Base-by-base conservation (phyloP, 2,888 invertebrate species). In the Conops quadrifasciatus region DNA sequence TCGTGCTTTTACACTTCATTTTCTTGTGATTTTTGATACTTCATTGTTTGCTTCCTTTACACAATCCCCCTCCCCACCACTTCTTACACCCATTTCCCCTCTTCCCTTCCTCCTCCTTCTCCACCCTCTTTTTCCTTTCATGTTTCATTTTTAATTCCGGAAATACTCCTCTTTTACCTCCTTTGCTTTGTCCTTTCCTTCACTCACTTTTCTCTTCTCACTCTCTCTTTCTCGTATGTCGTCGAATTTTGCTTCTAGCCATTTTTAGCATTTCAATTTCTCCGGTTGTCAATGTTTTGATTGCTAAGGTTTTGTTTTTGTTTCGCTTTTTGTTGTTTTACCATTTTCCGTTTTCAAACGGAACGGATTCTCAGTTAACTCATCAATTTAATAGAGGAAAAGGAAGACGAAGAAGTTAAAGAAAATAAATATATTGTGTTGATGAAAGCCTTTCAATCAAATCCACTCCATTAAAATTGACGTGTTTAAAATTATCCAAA, bases 361-460 rank as follows among this genome's bases (percentile, higher is more conserved):
- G n/a, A n/a, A 4, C n/a, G 49, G 49, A 49, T 49, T 49, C n/a
- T 49, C 49, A 49, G n/a, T 49, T 49, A 49, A 49, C 49, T n/a
- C 49, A 16, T 49, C 49, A 1, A 19, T 2, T 49, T 16, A 15
- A 43, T 43, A 5, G 45, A 43, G 45, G 45, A 43, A 43, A 43
- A 43, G 13, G 45, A 43, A 43, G 49, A 49, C n/a, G 3, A 49
- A 49, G 49, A 16, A 49, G n/a, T 49, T 49, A 11, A 49, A 49
- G 16, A 4, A 49, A 49, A 49, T 49, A 49, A 49, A 49, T 49
- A 49, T 49, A 19, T n/a, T n/a, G n/a, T n/a, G n/a, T n/a, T n/a
- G n/a, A n/a, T n/a, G n/a, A n/a, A n/a, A n/a, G n/a, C n/a, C n/a
- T n/a, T n/a, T n/a, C n/a, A n/a, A n/a, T n/a, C n/a, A n/a, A n/a